These are phyloP conservation scores for Mythimna vitellina DNA, from an alignment of 2,888 invertebrate genomes.

Conservation along the genomic window DNA sequence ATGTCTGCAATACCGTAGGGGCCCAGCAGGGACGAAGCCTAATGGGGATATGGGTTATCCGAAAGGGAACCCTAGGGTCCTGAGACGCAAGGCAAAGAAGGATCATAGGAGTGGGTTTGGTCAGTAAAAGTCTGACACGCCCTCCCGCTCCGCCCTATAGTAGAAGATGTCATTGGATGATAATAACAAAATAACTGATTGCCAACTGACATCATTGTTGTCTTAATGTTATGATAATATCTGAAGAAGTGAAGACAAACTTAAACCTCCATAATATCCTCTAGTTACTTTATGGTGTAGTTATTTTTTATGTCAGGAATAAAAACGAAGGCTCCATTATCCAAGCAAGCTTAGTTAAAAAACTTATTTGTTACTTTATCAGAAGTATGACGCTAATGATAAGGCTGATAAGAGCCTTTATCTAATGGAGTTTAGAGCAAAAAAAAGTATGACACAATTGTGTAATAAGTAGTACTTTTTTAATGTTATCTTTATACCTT, in stretches of 20 bases:
- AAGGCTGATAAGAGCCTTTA: slow-evolving; percentile 54
- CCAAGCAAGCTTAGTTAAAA: slow-evolving; percentile 49
- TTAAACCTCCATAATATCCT: slow-evolving; percentile 21
- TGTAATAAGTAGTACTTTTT: slow-evolving; percentile 20
- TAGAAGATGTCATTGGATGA: no score
- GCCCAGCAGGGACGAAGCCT: no score
- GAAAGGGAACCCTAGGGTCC: no score
- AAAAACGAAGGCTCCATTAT: slow-evolving; percentile 42
- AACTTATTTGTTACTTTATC: slow-evolving; percentile 59
- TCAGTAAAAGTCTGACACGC: no score
- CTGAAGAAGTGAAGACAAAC: slow-evolving; percentile 13
- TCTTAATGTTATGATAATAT: slow-evolving; percentile 7
- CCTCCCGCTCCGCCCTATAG: no score
- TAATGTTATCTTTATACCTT: slow-evolving; percentile 43
- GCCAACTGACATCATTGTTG: slow-evolving; percentile 33
- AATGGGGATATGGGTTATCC: no score
- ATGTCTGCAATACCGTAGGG: no score
- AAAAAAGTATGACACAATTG: slow-evolving; percentile 43
- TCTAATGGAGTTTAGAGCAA: slow-evolving; percentile 31
- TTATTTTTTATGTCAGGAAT: slow-evolving; percentile 40
- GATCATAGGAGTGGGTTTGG: no score
- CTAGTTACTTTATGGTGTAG: slow-evolving; percentile 22
- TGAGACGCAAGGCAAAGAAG: no score
- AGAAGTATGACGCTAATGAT: slow-evolving; percentile 59
- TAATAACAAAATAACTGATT: slow-evolving; percentile 5